Evolutionary conservation across 2,797 vertebrate genomes (phyloP), one percentile per base, ranked within the genome.

Genomic region (Bradypus variegatus): DNA sequence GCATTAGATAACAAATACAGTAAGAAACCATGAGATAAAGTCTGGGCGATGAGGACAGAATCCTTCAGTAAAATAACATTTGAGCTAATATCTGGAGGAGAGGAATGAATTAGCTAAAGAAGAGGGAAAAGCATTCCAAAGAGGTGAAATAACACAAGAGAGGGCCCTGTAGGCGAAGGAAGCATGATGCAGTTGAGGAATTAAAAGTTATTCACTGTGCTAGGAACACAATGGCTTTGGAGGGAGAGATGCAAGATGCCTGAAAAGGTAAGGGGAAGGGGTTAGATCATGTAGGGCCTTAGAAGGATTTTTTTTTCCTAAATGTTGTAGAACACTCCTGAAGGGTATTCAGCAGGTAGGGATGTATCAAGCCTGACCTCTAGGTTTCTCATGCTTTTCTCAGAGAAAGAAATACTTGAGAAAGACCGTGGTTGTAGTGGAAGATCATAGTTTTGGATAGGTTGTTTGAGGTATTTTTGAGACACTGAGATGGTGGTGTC

Each of bases 101-200:
- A 88, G 31, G 73, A 91, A 65, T 77, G 65, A 67, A 58, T n/a
- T 79, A 65, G 73, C 75, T 70, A 80, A 86, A 93, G 67, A 87
- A 3, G n/a, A 88, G 31, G 41, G 21, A n/a, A 84, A 89, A n/a
- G 10, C 76, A 76, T 53, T 83, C n/a, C 67, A 83, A 80, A 33
- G 33, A 86, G 64, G 50, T 83, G 3, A 36, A 25, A n/a, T 33
- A 73, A 89, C 18, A 91, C 33, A 81, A 75, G 41, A 67, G 90
- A 76, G 15, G 6, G 29, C 60, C 15, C 48, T 45, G 5, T 69
- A 55, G 76, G 50, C 25, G 90, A 78, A 58, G 19, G 58, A 58
- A 58, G 19, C 58, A 73, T 85, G 41, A 58, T 50, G n/a, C 73
- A 65, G 55, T 5, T 86, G 64, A 95, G 89, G 48, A 89, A 64